A percentile compares a stretch with the other conserved stretches of the same genome.
Evolutionary conservation across 2,113 vertebrate species (phyloP).

Genomic region (Paramormyrops kingsleyae): DNA sequence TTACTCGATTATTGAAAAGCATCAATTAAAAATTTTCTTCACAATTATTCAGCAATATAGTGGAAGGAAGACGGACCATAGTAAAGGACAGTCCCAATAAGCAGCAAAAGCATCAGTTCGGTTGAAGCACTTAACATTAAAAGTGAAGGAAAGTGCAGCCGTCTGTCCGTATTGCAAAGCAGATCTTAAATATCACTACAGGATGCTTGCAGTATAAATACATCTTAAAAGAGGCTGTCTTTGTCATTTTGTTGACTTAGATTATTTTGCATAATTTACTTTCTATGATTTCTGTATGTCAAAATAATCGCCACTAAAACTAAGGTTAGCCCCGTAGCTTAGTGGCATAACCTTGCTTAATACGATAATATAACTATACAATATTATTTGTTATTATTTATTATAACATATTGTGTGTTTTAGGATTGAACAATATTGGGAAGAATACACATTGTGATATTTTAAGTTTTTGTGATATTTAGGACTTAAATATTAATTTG

Average conservation of each 20-base stretch:
- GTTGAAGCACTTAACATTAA: background rate
- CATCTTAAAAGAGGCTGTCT: background rate
- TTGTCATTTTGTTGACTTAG: background rate
- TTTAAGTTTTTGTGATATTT: too few species aligned
- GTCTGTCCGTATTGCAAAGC: background rate
- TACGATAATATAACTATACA: too few species aligned
- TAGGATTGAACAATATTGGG: too few species aligned
- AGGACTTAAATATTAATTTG: too few species aligned
- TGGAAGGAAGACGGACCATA: background rate
- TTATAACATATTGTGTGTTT: too few species aligned
- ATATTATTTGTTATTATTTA: too few species aligned
- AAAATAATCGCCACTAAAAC: background rate
- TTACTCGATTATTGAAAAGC: background rate
- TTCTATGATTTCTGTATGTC: background rate
- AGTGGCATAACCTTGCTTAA: too few species aligned
- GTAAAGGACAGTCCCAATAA: background rate
- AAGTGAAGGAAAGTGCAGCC: background rate
- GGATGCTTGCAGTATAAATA: background rate
- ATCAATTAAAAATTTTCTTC: conserved; percentile 3
- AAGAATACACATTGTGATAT: too few species aligned
- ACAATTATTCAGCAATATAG: background rate
- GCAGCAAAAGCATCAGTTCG: background rate
- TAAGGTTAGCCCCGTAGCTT: too few species aligned
- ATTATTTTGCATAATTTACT: background rate
- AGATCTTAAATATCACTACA: background rate